Conservation (phyloP, 2,888 invertebrate species). For the Phengaris alcon region DNA sequence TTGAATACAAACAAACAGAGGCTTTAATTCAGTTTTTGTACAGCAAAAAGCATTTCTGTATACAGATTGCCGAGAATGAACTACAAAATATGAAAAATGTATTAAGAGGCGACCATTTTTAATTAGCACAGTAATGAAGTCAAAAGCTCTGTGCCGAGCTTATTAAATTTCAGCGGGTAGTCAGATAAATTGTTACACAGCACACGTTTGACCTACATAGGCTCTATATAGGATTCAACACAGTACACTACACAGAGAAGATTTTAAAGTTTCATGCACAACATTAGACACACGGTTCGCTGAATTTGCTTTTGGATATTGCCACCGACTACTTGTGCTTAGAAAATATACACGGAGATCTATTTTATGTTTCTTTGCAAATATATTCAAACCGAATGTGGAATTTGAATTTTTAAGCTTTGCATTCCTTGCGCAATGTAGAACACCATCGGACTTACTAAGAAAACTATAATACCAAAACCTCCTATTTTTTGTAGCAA, state of each 20-base stretch:
- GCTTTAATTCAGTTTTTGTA: conserved; percentile 20
- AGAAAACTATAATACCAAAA: no score
- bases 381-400: neutral
- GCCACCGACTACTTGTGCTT: neutral
- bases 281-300: conserved; percentile 8
- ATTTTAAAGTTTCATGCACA: conserved; percentile 34
- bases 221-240: conserved; percentile 28
- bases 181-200: conserved; percentile 40
- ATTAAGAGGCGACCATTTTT: conserved; percentile 23
- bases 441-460: no score
- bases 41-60: conserved; percentile 15
- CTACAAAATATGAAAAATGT: conserved; percentile 16
- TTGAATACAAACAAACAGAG: neutral
- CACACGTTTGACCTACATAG: conserved; percentile 43
- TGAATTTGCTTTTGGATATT: conserved; percentile 26
- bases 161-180: conserved; percentile 33
- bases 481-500: no score
- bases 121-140: conserved; percentile 21
- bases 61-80: conserved; percentile 6
- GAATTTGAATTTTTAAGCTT: neutral
- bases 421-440: no score
- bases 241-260: conserved; percentile 24
- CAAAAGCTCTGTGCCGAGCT: conserved; percentile 24
- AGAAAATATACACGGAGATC: neutral
- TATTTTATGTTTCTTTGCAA: neutral